A percentile compares a stretch with the other conserved stretches of the same genome.
Conservation (phyloP, 2,797 vertebrate species). For the Xenops minutus region DNA sequence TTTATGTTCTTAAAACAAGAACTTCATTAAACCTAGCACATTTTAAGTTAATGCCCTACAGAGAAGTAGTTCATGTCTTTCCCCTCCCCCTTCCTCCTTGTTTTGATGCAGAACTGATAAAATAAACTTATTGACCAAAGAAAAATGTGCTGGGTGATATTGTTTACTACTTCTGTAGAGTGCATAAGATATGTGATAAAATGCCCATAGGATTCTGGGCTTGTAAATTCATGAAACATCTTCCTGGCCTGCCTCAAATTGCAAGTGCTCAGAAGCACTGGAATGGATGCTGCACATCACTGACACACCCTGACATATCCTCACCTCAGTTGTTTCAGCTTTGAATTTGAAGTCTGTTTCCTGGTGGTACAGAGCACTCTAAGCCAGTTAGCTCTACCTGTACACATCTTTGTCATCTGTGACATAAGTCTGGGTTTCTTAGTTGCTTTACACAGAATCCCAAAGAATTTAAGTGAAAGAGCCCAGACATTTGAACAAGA, state of each 20-base stretch:
- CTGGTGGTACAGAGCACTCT: not conserved
- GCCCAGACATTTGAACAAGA: not conserved
- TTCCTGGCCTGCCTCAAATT: not conserved
- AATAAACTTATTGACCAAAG: not conserved
- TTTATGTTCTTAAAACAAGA: not conserved
- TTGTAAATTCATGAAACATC: not conserved
- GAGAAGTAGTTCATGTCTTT: not conserved
- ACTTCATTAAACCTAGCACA: not conserved
- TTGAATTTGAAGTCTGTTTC: not conserved
- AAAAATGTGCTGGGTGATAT: not conserved
- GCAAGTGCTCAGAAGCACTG: not conserved
- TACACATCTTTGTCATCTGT: not conserved
- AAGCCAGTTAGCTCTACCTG: not conserved
- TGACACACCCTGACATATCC: not conserved
- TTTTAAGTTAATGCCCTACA: not conserved
- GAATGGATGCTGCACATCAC: rapidly evolving
- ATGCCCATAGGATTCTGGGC: not conserved
- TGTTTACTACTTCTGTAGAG: not conserved
- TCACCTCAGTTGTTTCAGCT: not conserved
- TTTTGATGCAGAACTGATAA: not conserved
- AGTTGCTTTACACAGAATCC: not conserved
- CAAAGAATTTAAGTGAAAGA: not conserved
- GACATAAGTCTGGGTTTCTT: not conserved
- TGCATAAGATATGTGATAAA: not conserved
- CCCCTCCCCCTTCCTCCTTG: no score